phyloP scores from a whole-genome alignment of 2,113 vertebrate species.

The Balaeniceps rex region DNA sequence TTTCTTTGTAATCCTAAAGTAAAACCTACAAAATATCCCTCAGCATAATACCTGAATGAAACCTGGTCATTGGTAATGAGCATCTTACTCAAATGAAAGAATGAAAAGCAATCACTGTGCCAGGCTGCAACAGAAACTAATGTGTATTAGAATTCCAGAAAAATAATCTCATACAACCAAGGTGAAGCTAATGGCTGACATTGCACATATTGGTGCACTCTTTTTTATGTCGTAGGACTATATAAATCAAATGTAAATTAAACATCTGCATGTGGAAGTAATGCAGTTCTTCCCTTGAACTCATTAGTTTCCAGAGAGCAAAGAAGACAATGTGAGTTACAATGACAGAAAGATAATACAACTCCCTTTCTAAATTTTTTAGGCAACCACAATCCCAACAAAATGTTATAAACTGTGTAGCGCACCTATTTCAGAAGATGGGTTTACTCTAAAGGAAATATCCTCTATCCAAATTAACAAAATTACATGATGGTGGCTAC shows the following conservation, averaged over 20 bases:
- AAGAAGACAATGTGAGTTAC: not conserved
- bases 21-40: not conserved
- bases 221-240: not conserved
- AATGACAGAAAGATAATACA: not conserved
- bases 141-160: not conserved
- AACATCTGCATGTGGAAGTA: not conserved
- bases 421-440: not conserved
- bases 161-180: not conserved
- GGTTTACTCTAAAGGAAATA: not conserved
- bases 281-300: not conserved
- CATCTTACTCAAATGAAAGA: not conserved
- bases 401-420: not conserved
- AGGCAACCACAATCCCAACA: not conserved
- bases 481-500: not conserved
- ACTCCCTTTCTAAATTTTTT: not conserved
- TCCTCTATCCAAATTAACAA: not conserved
- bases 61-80: not conserved
- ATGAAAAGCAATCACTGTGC: not conserved
- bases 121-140: not conserved
- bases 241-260: conserved; percentile 9
- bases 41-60: not conserved
- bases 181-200: not conserved
- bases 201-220: not conserved
- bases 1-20: not conserved
- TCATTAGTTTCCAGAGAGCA: not conserved